phyloP scores from a whole-genome alignment of 2,797 vertebrate genomes.

The Siniperca obscura region DNA sequence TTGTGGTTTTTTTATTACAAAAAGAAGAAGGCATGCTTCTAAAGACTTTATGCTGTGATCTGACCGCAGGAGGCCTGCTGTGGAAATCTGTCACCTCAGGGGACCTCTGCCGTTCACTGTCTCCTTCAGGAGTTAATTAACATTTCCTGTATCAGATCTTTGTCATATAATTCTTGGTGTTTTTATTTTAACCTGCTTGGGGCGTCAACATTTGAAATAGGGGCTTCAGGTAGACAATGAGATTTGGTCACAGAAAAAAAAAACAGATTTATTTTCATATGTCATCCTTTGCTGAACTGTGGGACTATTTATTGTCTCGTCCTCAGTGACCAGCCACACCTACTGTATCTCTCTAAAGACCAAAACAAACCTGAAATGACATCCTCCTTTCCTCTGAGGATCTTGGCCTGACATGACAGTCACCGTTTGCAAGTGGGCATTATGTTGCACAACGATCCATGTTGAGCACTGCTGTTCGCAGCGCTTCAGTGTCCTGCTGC shows the following conservation, averaged over 20 bases:
- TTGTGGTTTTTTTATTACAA: not conserved
- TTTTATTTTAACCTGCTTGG: constrained; percentile 6
- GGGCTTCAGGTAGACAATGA: not conserved
- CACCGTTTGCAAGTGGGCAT: constrained; percentile 1
- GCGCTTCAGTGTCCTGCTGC: constrained; percentile 3
- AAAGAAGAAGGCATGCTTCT: not conserved
- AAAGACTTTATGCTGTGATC: constrained; percentile 25
- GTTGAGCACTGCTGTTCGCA: constrained; percentile 4
- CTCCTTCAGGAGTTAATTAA: constrained; percentile 42
- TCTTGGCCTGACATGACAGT: not conserved
- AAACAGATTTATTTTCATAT: not conserved
- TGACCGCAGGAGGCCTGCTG: constrained; percentile 13
- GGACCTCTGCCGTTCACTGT: constrained; percentile 37
- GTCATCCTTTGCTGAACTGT: constrained; percentile 31
- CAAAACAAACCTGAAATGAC: not conserved
- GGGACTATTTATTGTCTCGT: not conserved
- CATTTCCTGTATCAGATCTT: constrained; percentile 31
- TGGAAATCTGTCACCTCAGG: constrained; percentile 30
- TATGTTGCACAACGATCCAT: not conserved
- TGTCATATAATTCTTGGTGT: constrained; percentile 2
- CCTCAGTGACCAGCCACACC: not conserved
- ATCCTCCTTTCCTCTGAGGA: constrained; percentile 10
- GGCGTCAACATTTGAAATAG: constrained; percentile 2
- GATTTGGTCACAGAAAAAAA: not conserved
- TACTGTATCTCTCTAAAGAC: constrained; percentile 14